Percentiles rank a stretch among this genome's conserved stretches.
Evolutionary conservation across 1,140 invertebrate genomes (phyloP).

Genomic region (Hypsibius dujardini): DNA sequence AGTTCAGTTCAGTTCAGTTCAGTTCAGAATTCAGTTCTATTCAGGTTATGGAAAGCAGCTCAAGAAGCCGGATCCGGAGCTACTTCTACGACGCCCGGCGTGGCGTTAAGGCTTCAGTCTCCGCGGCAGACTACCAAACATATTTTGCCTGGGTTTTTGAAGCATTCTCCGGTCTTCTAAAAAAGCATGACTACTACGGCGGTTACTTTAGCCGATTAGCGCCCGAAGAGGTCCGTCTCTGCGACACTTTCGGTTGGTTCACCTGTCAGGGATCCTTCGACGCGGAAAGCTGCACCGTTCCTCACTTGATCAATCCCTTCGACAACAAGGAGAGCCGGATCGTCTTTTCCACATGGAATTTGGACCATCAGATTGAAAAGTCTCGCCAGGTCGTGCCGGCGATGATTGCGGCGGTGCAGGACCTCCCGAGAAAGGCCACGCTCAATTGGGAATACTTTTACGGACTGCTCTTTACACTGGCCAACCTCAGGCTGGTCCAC

Average conservation of each 20-base stretch:
- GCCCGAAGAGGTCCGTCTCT: slow-evolving; percentile 31
- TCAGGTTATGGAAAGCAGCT: slow-evolving; percentile 29
- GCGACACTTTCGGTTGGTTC: slow-evolving; percentile 53
- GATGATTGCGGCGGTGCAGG: slow-evolving; percentile 35
- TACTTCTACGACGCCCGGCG: slow-evolving; percentile 28
- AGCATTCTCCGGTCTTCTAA: slow-evolving; percentile 24
- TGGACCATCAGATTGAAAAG: slow-evolving; percentile 55
- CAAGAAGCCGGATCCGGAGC: slow-evolving; percentile 29
- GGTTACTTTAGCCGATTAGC: slow-evolving; percentile 28
- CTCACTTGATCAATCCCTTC: slow-evolving; percentile 64
- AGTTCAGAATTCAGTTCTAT: neutral
- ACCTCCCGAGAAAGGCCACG: slow-evolving; percentile 26
- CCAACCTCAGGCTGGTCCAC: slow-evolving; percentile 66
- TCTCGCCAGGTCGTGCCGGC: slow-evolving; percentile 42
- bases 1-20: no score
- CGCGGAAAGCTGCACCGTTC: slow-evolving; percentile 38
- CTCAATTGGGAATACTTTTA: slow-evolving; percentile 38
- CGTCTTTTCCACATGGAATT: slow-evolving; percentile 73
- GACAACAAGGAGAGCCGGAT: slow-evolving; percentile 56
- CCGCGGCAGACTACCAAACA: slow-evolving; percentile 21
- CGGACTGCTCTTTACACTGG: slow-evolving; percentile 54
- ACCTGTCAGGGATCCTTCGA: slow-evolving; percentile 57
- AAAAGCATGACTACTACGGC: slow-evolving; percentile 27
- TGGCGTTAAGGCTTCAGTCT: neutral
- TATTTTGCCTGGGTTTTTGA: slow-evolving; percentile 25